Percentiles rank a stretch among this genome's conserved stretches.
These are phyloP conservation scores for Orchesellides sinensis DNA, from an alignment of 2,888 invertebrate species.

Conservation along the genomic window DNA sequence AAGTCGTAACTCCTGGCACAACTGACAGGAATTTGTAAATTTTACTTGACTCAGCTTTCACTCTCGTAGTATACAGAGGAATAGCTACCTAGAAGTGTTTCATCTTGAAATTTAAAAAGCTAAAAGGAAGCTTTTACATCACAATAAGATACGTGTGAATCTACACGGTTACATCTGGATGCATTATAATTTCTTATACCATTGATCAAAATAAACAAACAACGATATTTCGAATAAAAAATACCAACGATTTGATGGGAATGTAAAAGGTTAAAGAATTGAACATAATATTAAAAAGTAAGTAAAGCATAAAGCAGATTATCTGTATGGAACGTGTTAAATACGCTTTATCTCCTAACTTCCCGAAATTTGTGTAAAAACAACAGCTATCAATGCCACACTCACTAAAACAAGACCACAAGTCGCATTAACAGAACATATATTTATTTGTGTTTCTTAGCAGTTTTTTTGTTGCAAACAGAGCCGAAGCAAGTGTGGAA, in stretches of 20 bases:
- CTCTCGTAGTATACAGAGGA: too few relatives aligned
- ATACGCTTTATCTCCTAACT: slow-evolving; percentile 28
- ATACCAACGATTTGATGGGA: neutral
- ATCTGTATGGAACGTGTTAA: slow-evolving; percentile 53
- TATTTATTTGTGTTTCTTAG: too few relatives aligned
- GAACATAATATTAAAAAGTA: slow-evolving; percentile 28
- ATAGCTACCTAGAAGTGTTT: slow-evolving; percentile 30
- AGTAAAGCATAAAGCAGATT: slow-evolving; percentile 46
- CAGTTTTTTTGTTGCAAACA: too few relatives aligned
- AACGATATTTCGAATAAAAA: neutral
- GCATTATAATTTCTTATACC: neutral
- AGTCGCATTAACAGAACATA: too few relatives aligned
- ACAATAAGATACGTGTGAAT: too few relatives aligned
- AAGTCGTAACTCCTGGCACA: slow-evolving; percentile 66
- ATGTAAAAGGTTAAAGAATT: slow-evolving; percentile 36
- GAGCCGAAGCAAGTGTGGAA: too few relatives aligned
- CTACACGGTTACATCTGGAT: neutral
- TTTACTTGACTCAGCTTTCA: slow-evolving; percentile 72
- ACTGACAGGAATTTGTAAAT: slow-evolving; percentile 75
- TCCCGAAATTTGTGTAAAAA: neutral
- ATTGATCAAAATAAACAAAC: neutral
- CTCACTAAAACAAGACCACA: too few relatives aligned
- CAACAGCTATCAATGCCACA: too few relatives aligned
- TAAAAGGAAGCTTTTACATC: neutral
- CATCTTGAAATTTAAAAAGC: slow-evolving; percentile 25